Evolutionary conservation across 2,888 invertebrate species (phyloP), one percentile per base, ranked within the genome.

Genomic region (Bunonema sp.): DNA sequence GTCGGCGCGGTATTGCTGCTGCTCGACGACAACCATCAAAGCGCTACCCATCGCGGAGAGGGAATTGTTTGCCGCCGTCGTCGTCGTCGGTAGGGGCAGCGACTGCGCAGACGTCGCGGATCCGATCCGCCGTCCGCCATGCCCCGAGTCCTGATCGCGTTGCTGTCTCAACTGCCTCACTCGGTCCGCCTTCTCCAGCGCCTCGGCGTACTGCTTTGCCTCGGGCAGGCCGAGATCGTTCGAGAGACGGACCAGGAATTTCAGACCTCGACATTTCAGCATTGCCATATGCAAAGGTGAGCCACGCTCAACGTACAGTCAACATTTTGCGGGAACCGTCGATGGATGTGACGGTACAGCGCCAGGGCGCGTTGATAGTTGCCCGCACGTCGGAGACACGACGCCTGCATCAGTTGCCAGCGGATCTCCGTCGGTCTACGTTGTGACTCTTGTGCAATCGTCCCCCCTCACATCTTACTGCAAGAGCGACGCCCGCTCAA

Each of bases 171-270:
- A 42, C 22, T 47, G 49, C 30, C 43, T 37, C 28, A 56, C 45
- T 20, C 44, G 42, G 29, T 57, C 56, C 18, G 56, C 26, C 29
- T 44, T 34, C 20, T 33, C 28, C 18, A 55, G 34, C 30, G 49
- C 50, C 34, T 50, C 39, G 19, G 34, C 35, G 37, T 49, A 59
- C 20, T 59, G 58, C 48, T 82, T 80, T 0, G 85, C 81, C 66
- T 93, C 91, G 29, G 82, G 78, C 65, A 91, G 77, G 0, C 89
- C 89, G 61, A 91, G 77, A 67, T 88, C 87, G 26, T 81, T 81
- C 65, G 84, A 82, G 37, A 89, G 71, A 54, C 84, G 79, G n/a
- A 86, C 81, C 60, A 89, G 76, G 68, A 84, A 79, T 70, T 84
- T 82, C 39, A 89, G 73, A 72, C 81, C 81, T 80, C 54, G 12